phyloP scores from a whole-genome alignment of 2,888 invertebrate species.

The Euclidia mi region DNA sequence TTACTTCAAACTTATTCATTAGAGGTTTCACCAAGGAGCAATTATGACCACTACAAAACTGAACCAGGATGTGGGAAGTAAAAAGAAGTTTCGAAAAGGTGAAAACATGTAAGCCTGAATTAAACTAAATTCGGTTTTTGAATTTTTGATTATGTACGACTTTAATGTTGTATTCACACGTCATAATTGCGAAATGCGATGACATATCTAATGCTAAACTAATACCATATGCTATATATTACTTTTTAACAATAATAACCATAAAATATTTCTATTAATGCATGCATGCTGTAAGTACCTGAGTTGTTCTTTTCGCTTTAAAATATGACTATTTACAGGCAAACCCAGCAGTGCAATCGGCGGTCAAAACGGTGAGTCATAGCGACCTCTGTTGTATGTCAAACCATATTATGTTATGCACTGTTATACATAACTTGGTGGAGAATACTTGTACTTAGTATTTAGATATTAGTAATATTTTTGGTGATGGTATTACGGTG shows the following conservation, averaged over 20 bases:
- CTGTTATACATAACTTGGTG: conserved; percentile 70
- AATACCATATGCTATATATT: too few relatives aligned
- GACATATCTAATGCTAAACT: too few relatives aligned
- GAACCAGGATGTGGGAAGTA: too few relatives aligned
- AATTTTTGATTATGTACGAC: too few relatives aligned
- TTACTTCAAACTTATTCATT: too few relatives aligned
- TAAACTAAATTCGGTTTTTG: too few relatives aligned
- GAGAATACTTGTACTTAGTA: conserved; percentile 60
- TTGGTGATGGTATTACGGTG: conserved; percentile 47
- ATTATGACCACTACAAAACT: too few relatives aligned
- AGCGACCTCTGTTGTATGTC: conserved; percentile 60
- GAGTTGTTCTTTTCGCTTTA: conserved; percentile 76
- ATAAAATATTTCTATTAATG: conserved; percentile 43
- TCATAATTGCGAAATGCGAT: too few relatives aligned
- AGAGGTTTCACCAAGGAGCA: too few relatives aligned
- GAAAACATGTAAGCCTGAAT: too few relatives aligned
- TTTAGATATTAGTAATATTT: conserved; percentile 12
- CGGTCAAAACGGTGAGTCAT: conserved; percentile 97
- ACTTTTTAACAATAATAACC: conserved; percentile 30
- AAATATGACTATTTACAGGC: conserved; percentile 93
- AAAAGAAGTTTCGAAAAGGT: too few relatives aligned
- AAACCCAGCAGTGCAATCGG: conserved; percentile 98
- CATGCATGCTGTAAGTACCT: conserved; percentile 81
- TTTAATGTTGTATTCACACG: too few relatives aligned
- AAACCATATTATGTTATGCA: conserved; percentile 36